Conservation (phyloP, 1,140 invertebrate species). For the Drosophila equinoxialis region DNA sequence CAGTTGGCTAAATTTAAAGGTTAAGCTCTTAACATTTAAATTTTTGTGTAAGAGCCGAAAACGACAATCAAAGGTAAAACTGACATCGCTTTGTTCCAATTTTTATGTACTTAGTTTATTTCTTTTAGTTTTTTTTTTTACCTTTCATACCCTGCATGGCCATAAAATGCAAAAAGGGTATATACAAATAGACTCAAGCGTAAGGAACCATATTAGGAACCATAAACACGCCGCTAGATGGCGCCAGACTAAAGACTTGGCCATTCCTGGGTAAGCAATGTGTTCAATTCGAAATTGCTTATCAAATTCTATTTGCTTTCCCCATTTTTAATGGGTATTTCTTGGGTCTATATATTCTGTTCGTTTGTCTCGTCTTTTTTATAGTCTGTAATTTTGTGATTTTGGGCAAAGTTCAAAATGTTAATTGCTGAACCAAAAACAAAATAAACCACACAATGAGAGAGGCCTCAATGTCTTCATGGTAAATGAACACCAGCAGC, state of each 20-base stretch:
- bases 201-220: too few relatives aligned
- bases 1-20: slow-evolving; percentile 70
- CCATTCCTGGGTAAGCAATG: too few relatives aligned
- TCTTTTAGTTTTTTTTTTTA: neutral
- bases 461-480: slow-evolving; percentile 11
- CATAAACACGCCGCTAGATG: too few relatives aligned
- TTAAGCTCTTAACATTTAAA: slow-evolving; percentile 71
- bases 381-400: slow-evolving; percentile 8
- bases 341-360: neutral
- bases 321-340: neutral
- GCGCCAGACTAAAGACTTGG: too few relatives aligned
- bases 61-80: slow-evolving; percentile 47
- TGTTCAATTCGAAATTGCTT: too few relatives aligned
- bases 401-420: slow-evolving; percentile 62
- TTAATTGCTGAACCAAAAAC: slow-evolving; percentile 43
- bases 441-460: slow-evolving; percentile 1
- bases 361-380: neutral
- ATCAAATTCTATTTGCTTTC: too few relatives aligned
- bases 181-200: neutral
- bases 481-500: neutral
- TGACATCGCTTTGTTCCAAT: slow-evolving; percentile 67
- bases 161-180: neutral
- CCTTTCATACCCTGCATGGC: neutral
- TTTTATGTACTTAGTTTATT: slow-evolving; percentile 45
- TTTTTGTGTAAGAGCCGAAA: slow-evolving; percentile 53